Percentiles rank a stretch among this genome's conserved stretches.
phyloP scores from a whole-genome alignment of 2,888 invertebrate genomes.

The Synanthedon tipuliformis region DNA sequence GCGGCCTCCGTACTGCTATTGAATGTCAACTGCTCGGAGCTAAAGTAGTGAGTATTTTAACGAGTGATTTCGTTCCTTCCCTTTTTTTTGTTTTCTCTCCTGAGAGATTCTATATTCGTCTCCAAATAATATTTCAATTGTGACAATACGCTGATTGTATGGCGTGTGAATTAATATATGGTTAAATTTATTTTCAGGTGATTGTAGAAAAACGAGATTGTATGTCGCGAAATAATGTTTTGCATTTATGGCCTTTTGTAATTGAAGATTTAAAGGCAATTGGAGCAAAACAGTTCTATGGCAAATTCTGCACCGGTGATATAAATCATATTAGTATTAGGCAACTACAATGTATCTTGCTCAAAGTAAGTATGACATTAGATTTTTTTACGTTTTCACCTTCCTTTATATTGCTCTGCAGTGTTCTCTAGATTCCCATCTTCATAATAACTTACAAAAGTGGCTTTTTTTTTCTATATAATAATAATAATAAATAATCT shows the following conservation, averaged over 20 bases:
- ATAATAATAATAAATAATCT: no score
- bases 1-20: conserved; percentile 94
- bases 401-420: no score
- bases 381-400: background rate
- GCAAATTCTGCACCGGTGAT: conserved; percentile 97
- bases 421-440: no score
- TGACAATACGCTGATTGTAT: no score
- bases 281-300: conserved; percentile 98
- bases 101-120: no score
- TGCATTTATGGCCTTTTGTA: conserved; percentile 98
- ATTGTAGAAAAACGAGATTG: conserved; percentile 96
- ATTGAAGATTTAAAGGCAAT: conserved; percentile 93
- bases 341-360: conserved; percentile 93
- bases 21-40: conserved; percentile 96
- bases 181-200: conserved; percentile 46
- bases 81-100: background rate
- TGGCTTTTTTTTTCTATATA: no score
- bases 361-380: conserved; percentile 78
- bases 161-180: no score
- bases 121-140: no score
- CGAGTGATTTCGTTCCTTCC: background rate
- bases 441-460: no score
- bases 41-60: conserved; percentile 77
- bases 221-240: conserved; percentile 95
- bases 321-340: conserved; percentile 99